Percentiles rank a stretch among this genome's conserved stretches.
Evolutionary conservation across 2,113 vertebrate species (phyloP).

Genomic region (Nycticryphes semicollaris): DNA sequence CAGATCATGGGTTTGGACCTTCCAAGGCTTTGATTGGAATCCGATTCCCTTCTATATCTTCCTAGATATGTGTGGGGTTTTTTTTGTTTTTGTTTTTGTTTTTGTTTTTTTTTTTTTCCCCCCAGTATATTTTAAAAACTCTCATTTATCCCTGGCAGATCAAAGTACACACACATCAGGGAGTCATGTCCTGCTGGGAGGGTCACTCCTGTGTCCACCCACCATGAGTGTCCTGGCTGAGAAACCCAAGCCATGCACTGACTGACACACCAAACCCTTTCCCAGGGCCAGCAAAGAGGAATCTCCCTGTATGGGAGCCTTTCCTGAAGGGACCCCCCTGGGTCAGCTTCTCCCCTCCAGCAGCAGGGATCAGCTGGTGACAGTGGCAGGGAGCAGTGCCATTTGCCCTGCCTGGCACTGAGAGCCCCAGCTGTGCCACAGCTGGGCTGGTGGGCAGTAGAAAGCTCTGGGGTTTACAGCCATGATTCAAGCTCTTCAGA

Average conservation of each 20-base stretch:
- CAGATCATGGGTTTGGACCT: background rate
- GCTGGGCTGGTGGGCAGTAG: background rate
- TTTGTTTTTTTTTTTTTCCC: too few relatives aligned
- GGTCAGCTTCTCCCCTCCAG: rapidly evolving
- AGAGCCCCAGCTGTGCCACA: rapidly evolving
- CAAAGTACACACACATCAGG: background rate
- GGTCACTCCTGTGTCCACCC: background rate
- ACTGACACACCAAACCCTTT: background rate
- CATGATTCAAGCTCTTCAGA: background rate
- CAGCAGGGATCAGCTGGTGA: background rate
- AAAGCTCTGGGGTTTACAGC: background rate
- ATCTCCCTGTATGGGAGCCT: rapidly evolving
- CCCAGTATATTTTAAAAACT: background rate
- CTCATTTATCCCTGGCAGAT: background rate
- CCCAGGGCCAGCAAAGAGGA: background rate
- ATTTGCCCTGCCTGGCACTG: rapidly evolving
- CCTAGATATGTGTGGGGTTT: background rate
- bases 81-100: too few relatives aligned
- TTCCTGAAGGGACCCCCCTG: background rate
- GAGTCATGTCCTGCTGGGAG: background rate
- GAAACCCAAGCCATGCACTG: background rate
- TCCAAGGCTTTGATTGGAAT: background rate
- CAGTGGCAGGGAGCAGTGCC: background rate
- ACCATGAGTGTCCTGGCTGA: background rate
- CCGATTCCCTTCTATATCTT: background rate